A percentile compares a stretch with the other conserved stretches of the same genome.
Evolutionary conservation across 2,888 invertebrate species (phyloP).

Genomic region (Elgonia sp.): DNA sequence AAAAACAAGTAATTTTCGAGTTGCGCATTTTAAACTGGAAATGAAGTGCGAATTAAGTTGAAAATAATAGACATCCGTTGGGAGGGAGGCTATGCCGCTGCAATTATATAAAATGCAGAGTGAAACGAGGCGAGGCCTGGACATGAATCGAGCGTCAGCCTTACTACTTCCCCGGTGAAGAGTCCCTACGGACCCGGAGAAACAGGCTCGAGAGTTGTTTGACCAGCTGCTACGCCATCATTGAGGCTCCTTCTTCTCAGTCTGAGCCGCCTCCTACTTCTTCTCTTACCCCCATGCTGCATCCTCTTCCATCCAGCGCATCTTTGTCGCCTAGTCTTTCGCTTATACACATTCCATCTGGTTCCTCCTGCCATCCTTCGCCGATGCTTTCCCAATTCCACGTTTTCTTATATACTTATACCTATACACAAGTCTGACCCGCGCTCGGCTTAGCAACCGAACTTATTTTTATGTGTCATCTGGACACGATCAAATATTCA

Average conservation of each 20-base stretch:
- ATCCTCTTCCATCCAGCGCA: constrained; percentile 67
- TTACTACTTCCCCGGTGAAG: constrained; percentile 74
- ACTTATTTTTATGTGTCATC: constrained; percentile 73
- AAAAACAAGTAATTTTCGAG: too few species aligned
- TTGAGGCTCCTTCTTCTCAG: constrained; percentile 76
- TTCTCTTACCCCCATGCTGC: constrained; percentile 72
- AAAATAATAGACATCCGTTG: constrained; percentile 57
- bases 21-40: too few species aligned
- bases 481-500: constrained; percentile 51
- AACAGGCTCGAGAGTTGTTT: constrained; percentile 81
- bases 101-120: constrained; percentile 68
- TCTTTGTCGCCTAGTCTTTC: constrained; percentile 71
- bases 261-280: constrained; percentile 70
- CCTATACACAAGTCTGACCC: constrained; percentile 25
- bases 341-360: constrained; percentile 74
- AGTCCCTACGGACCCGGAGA: constrained; percentile 76
- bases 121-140: constrained; percentile 62
- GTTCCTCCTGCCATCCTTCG: constrained; percentile 68
- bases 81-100: constrained; percentile 23
- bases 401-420: constrained; percentile 70
- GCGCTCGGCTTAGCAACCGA: constrained; percentile 74
- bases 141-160: constrained; percentile 70
- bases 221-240: constrained; percentile 80
- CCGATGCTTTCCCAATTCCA: constrained; percentile 77
- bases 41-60: constrained; percentile 47